phyloP scores from a whole-genome alignment of 1,140 invertebrate species.

The Rhizoglyphus robini region DNA sequence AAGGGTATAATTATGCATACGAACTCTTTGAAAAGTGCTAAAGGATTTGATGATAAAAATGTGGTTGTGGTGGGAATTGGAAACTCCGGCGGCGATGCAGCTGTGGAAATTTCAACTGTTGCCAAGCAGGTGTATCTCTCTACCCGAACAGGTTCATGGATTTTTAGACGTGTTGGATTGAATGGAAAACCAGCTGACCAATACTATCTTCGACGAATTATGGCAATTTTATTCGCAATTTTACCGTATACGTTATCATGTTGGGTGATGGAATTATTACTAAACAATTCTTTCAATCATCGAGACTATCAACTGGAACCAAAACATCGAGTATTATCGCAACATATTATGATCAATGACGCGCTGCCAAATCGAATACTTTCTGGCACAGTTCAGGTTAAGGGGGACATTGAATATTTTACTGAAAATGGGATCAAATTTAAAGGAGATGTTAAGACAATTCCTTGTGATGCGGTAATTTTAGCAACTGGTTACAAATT shows the following conservation, averaged over 20 bases:
- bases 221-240: slow-evolving; percentile 20
- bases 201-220: slow-evolving; percentile 19
- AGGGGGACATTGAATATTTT: slow-evolving; percentile 33
- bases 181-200: slow-evolving; percentile 32
- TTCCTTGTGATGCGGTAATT: slow-evolving; percentile 32
- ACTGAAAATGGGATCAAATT: slow-evolving; percentile 33
- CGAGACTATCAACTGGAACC: slow-evolving; percentile 37
- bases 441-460: slow-evolving; percentile 26
- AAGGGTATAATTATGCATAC: slow-evolving; percentile 29
- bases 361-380: slow-evolving; percentile 40
- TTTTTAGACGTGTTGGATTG: slow-evolving; percentile 34
- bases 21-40: slow-evolving; percentile 2
- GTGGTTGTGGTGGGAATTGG: slow-evolving; percentile 42
- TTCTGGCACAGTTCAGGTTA: slow-evolving; percentile 36
- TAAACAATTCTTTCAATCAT: slow-evolving; percentile 37
- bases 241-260: slow-evolving; percentile 24
- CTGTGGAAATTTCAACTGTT: slow-evolving; percentile 34
- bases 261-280: slow-evolving; percentile 13
- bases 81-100: slow-evolving; percentile 43
- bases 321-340: slow-evolving; percentile 34
- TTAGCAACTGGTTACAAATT: slow-evolving; percentile 36
- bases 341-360: slow-evolving; percentile 44
- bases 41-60: slow-evolving; percentile 31
- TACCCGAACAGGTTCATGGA: slow-evolving; percentile 38
- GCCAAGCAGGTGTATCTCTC: slow-evolving; percentile 32